phyloP scores from a whole-genome alignment of 2,797 vertebrate species.

The Lemur catta region DNA sequence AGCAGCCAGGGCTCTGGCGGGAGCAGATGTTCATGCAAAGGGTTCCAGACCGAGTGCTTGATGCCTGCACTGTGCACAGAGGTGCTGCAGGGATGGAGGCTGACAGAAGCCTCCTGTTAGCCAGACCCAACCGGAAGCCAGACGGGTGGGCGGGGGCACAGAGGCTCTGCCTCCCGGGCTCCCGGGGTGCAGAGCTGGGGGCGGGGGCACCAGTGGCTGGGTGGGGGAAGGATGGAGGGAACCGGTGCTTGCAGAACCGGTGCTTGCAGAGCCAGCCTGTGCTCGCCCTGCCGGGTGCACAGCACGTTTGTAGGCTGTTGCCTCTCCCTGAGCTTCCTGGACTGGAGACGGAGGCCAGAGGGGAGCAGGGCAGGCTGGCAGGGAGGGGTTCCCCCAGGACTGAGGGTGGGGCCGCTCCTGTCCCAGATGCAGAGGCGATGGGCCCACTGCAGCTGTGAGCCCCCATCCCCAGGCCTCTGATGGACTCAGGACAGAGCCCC shows the following conservation, averaged over 20 bases:
- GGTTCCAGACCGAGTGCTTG: neutral
- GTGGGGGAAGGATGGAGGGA: neutral
- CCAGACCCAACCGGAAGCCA: neutral
- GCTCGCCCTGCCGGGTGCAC: neutral
- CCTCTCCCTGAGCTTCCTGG: neutral
- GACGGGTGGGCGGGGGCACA: neutral
- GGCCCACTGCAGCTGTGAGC: neutral
- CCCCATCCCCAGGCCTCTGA: neutral
- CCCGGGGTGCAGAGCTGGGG: neutral
- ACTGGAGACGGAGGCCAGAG: neutral
- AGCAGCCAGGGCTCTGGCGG: neutral
- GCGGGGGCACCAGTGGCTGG: neutral
- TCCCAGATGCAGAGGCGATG: neutral
- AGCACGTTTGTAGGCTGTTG: rapidly evolving
- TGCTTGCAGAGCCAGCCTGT: neutral
- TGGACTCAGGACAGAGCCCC: neutral
- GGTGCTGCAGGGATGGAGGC: neutral
- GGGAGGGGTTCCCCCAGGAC: neutral
- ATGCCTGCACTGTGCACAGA: neutral
- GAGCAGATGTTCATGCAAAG: neutral
- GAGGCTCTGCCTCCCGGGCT: neutral
- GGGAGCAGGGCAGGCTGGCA: neutral
- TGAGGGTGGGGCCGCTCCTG: neutral
- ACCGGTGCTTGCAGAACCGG: neutral
- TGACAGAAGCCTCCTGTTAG: neutral